Percentiles rank a stretch among this genome's conserved stretches.
Evolutionary conservation across 1,140 invertebrate species (phyloP).

Genomic region (Magallana gigas): DNA sequence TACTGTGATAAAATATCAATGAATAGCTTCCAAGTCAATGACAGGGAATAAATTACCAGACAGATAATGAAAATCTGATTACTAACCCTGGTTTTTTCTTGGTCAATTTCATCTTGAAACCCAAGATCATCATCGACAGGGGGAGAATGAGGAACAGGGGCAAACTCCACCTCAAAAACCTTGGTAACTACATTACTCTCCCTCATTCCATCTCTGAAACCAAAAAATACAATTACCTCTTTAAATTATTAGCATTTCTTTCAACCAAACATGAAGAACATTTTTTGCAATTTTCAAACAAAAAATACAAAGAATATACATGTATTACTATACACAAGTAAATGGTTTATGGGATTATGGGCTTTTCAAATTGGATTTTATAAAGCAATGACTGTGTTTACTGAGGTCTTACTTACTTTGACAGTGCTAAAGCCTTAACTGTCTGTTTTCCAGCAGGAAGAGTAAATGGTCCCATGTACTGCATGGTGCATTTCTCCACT

Average conservation of each 20-base stretch:
- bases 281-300: too few relatives aligned
- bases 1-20: too few relatives aligned
- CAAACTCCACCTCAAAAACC: slow-evolving; percentile 78
- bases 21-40: too few relatives aligned
- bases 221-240: background rate
- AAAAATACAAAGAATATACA: too few relatives aligned
- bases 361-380: too few relatives aligned
- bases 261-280: too few relatives aligned
- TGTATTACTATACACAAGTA: too few relatives aligned
- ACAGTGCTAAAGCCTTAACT: slow-evolving; percentile 78
- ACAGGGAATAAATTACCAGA: too few relatives aligned
- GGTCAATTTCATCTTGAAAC: slow-evolving; percentile 77
- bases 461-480: slow-evolving; percentile 78
- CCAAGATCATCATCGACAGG: slow-evolving; percentile 74
- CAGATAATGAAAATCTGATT: too few relatives aligned
- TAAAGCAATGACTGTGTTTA: too few relatives aligned
- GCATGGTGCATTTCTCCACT: slow-evolving; percentile 73
- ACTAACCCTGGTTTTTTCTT: slow-evolving; percentile 58
- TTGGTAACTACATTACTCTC: slow-evolving; percentile 79
- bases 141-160: slow-evolving; percentile 59
- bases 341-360: too few relatives aligned
- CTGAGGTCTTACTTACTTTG: slow-evolving; percentile 67
- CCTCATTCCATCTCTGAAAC: slow-evolving; percentile 75
- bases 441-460: slow-evolving; percentile 78
- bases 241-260: too few relatives aligned